Evolutionary conservation across 2,888 invertebrate genomes (phyloP), one percentile per base, ranked within the genome.

Genomic region (Drosophila nr. fundita): DNA sequence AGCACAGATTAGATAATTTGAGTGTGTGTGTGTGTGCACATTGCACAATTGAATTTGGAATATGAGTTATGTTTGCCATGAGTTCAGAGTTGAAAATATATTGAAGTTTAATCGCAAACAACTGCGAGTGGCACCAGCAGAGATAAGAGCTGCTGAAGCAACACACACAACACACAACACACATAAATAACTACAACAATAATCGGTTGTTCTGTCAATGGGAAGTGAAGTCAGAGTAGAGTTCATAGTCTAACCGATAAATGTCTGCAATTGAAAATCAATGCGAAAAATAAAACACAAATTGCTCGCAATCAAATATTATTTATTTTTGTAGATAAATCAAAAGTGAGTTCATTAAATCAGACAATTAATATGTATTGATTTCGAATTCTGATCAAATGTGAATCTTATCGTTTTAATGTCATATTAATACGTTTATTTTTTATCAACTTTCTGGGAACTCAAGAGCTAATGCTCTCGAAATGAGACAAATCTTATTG

Each of bases 1-100:
- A 79, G 76, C 82, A 57, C 59, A 69, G 80, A 82, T 82, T 84
- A 84, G 60, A 50, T 58, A 55, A 50, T 68, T 32, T 53, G 42
- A 40, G 24, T 65, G 32, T 29, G n/a, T 36, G 54, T 29, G 60
- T 48, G 61, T 29, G 34, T 42, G 50, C 61, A 76, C 71, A 76
- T 63, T 70, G 53, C 45, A 49, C 42, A 76, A 80, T 76, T 68
- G 73, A 63, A 73, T 59, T 21, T 38, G 58, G 57, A 77, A 69
- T 64, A 69, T 81, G 64, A 81, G 78, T 75, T 72, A 78, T 78
- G 72, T 30, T 58, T 57, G 49, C 13, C 13, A n/a, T 5, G 27
- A n/a, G n/a, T 48, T 32, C 24, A 34, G 36, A 55, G 54, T 50
- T 54, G 21, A 68, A 58, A 72, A 36, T 72, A 50, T 63, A 62